phyloP scores from a whole-genome alignment of 1,140 invertebrate species.

The Phymastichus coffea region DNA sequence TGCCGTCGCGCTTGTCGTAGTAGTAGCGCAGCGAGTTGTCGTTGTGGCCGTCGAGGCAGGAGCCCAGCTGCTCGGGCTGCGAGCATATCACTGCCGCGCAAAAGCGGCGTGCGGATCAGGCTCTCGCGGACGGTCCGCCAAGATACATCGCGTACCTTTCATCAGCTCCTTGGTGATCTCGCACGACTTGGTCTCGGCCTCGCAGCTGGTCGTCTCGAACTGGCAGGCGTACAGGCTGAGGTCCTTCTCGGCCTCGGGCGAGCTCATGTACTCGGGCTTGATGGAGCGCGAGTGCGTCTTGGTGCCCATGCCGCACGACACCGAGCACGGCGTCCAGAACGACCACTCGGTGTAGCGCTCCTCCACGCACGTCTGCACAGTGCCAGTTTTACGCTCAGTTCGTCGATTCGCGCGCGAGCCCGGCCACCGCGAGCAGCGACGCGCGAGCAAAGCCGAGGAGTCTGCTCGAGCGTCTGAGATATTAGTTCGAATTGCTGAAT shows the following conservation, averaged over 20 bases:
- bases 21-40: conserved; percentile 69
- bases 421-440: no score
- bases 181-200: conserved; percentile 54
- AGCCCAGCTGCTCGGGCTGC: conserved; percentile 61
- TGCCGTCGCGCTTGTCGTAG: conserved; percentile 65
- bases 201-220: conserved; percentile 48
- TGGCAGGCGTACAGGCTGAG: conserved; percentile 43
- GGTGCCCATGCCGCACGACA: conserved; percentile 66
- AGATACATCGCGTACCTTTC: conserved; percentile 52
- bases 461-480: no score
- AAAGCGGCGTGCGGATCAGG: no score
- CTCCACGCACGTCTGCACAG: conserved; percentile 41
- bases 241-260: conserved; percentile 47
- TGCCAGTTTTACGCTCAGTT: no score
- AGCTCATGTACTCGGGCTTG: conserved; percentile 26
- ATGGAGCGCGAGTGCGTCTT: conserved; percentile 60
- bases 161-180: conserved; percentile 56
- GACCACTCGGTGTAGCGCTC: conserved; percentile 62
- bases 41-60: conserved; percentile 55
- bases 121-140: no score
- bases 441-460: no score
- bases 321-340: conserved; percentile 67
- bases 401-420: no score
- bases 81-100: conserved; percentile 61
- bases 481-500: no score